Evolutionary conservation across 2,113 vertebrate genomes (phyloP).

Genomic region (Macrotis lagotis): DNA sequence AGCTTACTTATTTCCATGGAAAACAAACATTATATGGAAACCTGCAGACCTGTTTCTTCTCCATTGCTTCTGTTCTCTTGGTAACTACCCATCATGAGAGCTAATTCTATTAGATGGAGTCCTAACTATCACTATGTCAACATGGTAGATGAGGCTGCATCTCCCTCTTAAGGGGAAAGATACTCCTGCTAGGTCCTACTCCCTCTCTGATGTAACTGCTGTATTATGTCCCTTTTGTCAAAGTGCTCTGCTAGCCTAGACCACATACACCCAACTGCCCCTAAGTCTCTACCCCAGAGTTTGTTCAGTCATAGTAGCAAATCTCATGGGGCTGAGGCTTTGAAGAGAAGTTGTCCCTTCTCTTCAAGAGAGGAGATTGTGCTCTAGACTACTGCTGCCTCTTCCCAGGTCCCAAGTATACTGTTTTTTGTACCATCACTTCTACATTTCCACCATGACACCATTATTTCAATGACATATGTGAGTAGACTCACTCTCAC

Average conservation of each 20-base stretch:
- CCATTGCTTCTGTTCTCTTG: background rate
- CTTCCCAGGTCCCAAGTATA: too few species aligned
- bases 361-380: background rate
- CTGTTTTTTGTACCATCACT: background rate
- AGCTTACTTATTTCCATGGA: background rate
- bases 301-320: background rate
- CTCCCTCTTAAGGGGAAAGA: background rate
- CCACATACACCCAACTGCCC: background rate
- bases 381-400: background rate
- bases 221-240: background rate
- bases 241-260: background rate
- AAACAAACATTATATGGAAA: background rate
- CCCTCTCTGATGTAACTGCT: background rate
- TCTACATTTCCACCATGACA: background rate
- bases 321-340: background rate
- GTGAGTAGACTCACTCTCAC: too few species aligned
- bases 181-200: background rate
- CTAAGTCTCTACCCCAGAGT: background rate
- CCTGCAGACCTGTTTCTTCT: background rate
- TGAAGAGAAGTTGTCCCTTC: too few species aligned
- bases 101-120: background rate
- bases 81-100: background rate
- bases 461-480: background rate
- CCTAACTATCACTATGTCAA: background rate
- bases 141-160: background rate